Conservation (phyloP, 2,113 vertebrate genomes). For the Calyptomena viridis region DNA sequence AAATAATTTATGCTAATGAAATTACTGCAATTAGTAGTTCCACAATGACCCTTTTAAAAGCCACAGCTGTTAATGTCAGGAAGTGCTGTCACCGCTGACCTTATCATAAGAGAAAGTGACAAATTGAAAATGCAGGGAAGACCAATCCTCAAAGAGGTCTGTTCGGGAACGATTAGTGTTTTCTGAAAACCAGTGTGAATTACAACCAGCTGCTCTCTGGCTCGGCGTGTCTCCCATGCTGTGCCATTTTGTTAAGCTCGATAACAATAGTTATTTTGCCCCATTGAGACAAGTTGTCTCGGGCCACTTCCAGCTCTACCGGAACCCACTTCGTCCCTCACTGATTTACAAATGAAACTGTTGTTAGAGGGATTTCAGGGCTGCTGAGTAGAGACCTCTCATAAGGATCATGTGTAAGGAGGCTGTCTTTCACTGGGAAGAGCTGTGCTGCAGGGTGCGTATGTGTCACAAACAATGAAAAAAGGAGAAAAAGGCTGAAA, state of each 20-base stretch:
- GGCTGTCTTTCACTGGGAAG: background rate
- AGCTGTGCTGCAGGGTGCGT: background rate
- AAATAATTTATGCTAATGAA: conserved; percentile 99
- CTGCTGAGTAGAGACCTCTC: conserved; percentile 56
- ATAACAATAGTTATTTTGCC: conserved; percentile 84
- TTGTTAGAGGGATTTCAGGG: conserved; percentile 68
- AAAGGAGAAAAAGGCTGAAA: background rate
- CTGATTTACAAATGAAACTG: conserved; percentile 75
- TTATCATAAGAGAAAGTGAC: conserved; percentile 89
- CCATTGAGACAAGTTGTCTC: conserved; percentile 78
- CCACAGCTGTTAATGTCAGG: conserved; percentile 97
- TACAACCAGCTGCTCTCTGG: conserved; percentile 84
- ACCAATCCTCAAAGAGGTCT: conserved; percentile 82
- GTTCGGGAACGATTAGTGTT: conserved; percentile 80
- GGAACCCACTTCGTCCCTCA: conserved; percentile 70
- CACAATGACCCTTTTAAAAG: conserved; percentile 95
- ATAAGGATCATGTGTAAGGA: conserved; percentile 67
- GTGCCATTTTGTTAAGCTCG: conserved; percentile 84
- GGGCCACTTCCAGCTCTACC: conserved; percentile 78
- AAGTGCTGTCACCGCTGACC: conserved; percentile 90
- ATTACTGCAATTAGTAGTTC: conserved; percentile 97
- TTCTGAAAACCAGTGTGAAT: conserved; percentile 84
- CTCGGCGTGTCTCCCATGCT: conserved; percentile 77
- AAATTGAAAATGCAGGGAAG: conserved; percentile 83
- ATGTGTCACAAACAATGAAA: background rate